Evolutionary conservation across 37 sponge, comb jelly and placozoan species (phyloP).

Genomic region (Corticium candelabrum): DNA sequence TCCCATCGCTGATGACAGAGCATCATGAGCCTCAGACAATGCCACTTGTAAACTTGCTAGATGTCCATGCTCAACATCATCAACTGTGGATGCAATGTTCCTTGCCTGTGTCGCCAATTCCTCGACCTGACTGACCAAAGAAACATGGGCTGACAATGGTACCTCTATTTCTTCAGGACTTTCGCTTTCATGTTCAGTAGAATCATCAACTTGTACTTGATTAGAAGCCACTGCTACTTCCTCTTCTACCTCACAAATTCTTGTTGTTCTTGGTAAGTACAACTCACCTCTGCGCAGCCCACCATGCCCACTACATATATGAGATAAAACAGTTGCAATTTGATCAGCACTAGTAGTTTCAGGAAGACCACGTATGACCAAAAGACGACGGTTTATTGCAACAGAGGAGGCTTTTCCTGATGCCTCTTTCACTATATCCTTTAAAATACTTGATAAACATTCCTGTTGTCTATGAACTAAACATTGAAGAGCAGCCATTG

Average conservation of each 20-base stretch:
- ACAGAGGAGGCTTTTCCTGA: background rate
- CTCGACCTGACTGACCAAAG: background rate
- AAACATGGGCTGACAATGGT: too few species aligned
- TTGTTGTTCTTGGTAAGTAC: slow-evolving; percentile 11
- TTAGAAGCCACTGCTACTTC: background rate
- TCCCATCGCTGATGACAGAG: background rate
- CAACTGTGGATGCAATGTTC: background rate
- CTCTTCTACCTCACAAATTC: background rate
- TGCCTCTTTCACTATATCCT: background rate
- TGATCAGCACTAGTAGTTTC: slow-evolving; percentile 18
- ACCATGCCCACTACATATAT: slow-evolving; percentile 31
- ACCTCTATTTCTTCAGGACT: too few species aligned
- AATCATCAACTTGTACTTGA: too few species aligned
- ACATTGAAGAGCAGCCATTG: background rate
- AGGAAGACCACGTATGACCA: slow-evolving; percentile 56
- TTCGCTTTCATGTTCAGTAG: too few species aligned
- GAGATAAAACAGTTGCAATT: slow-evolving; percentile 11
- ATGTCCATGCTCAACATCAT: background rate
- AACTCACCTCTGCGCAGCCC: slow-evolving; percentile 46
- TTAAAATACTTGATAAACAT: background rate
- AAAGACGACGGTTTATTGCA: slow-evolving; percentile 14
- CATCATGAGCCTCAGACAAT: background rate
- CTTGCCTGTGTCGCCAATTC: background rate
- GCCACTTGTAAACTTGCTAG: background rate
- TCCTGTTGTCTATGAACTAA: too few species aligned